Evolutionary conservation across 2,888 invertebrate genomes (phyloP), one percentile per base, ranked within the genome.

Genomic region (Caradrina kadenii): DNA sequence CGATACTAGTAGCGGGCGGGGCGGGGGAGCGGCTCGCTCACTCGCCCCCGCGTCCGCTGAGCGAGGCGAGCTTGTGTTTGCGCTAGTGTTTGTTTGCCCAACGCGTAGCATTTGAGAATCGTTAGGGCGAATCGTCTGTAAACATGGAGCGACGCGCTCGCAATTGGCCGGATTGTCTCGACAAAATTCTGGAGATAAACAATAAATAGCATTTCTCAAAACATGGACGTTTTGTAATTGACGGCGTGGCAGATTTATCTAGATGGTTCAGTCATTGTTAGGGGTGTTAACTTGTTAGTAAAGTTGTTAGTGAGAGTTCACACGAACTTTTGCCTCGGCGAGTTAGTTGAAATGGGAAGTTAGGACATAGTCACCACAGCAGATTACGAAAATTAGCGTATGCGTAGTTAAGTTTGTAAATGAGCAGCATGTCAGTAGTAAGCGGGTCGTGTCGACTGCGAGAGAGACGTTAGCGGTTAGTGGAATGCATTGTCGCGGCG

Each of bases 261-360:
- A 92, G 94, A 95, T 95, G 94, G 95, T 93, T 94, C 95, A 94
- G 95, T 95, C 95, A 93, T 95, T 93, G 93, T 94, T 93, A 92
- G 89, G 88, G 92, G 92, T 94, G 93, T 94, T 93, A 93, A 93
- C 91, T 94, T 93, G 94, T 94, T 94, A 94, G 94, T 92, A 90
- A 93, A 94, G 92, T 93, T 92, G 93, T 94, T 94, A 93, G 92
- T 90, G 92, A 88, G 89, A 93, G 92, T 93, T 93, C 90, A 93
- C 92, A 90, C 92, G 90, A 94, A 93, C 93, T 93, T 93, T 93
- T 89, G 90, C 90, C 87, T 89, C 87, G 84, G 89, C 89, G 89
- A 93, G 93, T 93, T 93, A 93, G 93, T 92, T 86, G 89, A 88
- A 91, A 91, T 88, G 87, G 86, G 86, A 92, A 93, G 93, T 94